Evolutionary conservation across 2,113 vertebrate genomes (phyloP), one percentile per base, ranked within the genome.

Genomic region (Callospermophilus lateralis): DNA sequence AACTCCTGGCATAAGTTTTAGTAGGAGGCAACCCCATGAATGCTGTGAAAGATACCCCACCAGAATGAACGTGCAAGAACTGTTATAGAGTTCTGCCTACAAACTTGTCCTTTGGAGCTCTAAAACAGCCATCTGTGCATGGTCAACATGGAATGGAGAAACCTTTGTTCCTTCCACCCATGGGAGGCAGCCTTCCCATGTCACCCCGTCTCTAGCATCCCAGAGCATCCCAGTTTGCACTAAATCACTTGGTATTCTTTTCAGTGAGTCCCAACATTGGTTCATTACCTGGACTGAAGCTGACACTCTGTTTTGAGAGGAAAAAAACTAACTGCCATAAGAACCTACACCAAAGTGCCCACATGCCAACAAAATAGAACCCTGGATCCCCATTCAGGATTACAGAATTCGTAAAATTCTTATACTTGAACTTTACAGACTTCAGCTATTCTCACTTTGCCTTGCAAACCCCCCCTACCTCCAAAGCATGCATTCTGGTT

Each of bases 21-120:
- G n/a, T 12, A 77, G 45, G 6, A 92, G 72, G 63, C 74, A 51
- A n/a, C 45, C 78, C 17, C 17, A n/a, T 37, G 65, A 26, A 32
- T 95, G 26, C 34, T 73, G 8, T 77, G 22, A 93, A 95, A 84
- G 92, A 84, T 87, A n/a, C 79, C 51, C 70, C 78, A 42, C 76
- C 9, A 26, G 61, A 73, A 30, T 74, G 42, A 74, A 94, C 85
- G 42, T 20, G 19, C n/a, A 51, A 94, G 79, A 89, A 87, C n/a
- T 30, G 39, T 92, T 94, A 0, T 42, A 53, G 70, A 86, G 70
- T 78, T 95, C 78, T 96, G 85, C 93, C 91, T 53, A 70, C 34
- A 0, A 12, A 51, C 48, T 51, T 51, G 48, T 51, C 48, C 48
- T 51, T 51, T 51, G 10, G 12, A 51, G 48, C 48, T 93, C 8